These are phyloP conservation scores for Mobula birostris DNA, from an alignment of 2,113 vertebrate species.

Conservation along the genomic window DNA sequence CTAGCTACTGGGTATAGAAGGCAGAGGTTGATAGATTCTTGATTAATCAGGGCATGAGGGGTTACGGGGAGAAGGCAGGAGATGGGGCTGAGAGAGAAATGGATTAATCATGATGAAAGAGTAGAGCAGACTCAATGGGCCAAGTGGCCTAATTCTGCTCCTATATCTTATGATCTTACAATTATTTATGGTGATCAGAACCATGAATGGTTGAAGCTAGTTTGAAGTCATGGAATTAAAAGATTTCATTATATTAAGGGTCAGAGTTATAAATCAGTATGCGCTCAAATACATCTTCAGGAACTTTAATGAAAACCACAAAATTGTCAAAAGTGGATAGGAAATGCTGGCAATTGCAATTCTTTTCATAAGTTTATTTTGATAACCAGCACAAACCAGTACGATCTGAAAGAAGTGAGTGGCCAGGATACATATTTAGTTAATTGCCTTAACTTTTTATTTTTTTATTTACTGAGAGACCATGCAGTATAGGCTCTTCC, in stretches of 20 bases:
- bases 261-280: background rate
- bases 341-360: background rate
- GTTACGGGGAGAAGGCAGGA: too few species aligned
- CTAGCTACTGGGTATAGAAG: too few species aligned
- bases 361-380: background rate
- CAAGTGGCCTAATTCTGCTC: too few species aligned
- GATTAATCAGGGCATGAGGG: too few species aligned
- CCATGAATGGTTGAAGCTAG: background rate
- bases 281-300: background rate
- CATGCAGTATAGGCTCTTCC: too few species aligned
- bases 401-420: background rate
- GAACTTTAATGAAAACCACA: background rate
- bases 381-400: background rate
- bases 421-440: background rate
- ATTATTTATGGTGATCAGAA: background rate
- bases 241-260: background rate
- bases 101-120: too few species aligned
- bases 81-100: too few species aligned
- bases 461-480: too few species aligned
- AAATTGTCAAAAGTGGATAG: background rate
- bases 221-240: background rate
- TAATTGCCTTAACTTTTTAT: background rate
- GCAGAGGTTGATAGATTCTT: too few species aligned
- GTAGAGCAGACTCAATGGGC: too few species aligned
- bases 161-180: too few species aligned